Evolutionary conservation across 2,797 vertebrate genomes (phyloP).

Genomic region (Ctenopoma kingsleyae): DNA sequence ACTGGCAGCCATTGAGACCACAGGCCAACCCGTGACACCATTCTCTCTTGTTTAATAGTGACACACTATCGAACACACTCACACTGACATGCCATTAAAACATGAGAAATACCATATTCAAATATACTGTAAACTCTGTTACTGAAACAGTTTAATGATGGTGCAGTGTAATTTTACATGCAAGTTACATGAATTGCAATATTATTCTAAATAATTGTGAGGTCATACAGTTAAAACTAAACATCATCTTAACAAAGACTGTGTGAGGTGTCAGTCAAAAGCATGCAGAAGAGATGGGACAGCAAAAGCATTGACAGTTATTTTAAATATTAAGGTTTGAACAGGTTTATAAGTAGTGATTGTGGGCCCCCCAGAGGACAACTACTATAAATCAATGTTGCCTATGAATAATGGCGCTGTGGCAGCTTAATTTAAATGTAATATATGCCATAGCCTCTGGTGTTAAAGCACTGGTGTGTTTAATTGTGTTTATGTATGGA

Average conservation of each 20-base stretch:
- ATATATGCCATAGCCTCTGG: constrained; percentile 29
- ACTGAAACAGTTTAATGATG: constrained; percentile 5
- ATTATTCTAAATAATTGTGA: constrained; percentile 15
- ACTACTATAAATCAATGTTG: not conserved
- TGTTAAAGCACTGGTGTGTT: constrained; percentile 31
- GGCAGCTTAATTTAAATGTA: constrained; percentile 20
- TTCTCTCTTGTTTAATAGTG: constrained; percentile 54
- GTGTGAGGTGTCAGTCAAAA: constrained; percentile 6
- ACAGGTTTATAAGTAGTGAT: constrained; percentile 47
- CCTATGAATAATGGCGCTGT: constrained; percentile 9
- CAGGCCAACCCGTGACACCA: constrained; percentile 55
- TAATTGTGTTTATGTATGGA: constrained; percentile 29
- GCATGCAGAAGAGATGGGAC: not conserved
- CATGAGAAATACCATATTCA: constrained; percentile 32
- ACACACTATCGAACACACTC: constrained; percentile 49
- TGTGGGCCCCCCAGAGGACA: constrained; percentile 68
- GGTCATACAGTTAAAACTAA: not conserved
- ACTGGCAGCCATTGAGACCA: constrained; percentile 71
- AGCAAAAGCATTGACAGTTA: not conserved
- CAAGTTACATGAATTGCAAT: constrained; percentile 13
- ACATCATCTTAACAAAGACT: constrained; percentile 12
- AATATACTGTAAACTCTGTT: constrained; percentile 36
- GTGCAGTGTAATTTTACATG: not conserved
- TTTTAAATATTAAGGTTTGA: constrained; percentile 10
- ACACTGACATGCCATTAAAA: constrained; percentile 49